phyloP scores from a whole-genome alignment of 2,888 invertebrate species.

The Epistrophe grossulariae region DNA sequence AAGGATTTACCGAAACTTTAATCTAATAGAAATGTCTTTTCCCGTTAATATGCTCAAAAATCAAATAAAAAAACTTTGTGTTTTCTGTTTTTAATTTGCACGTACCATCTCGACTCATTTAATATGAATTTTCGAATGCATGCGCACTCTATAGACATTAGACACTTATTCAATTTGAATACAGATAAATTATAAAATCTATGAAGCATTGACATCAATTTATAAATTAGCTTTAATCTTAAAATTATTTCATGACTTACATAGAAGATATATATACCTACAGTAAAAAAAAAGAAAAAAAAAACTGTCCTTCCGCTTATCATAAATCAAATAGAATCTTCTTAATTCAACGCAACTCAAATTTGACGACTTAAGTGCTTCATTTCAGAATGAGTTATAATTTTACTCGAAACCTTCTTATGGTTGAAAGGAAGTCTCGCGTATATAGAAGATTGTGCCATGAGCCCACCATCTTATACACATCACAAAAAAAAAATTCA shows the following conservation, averaged over 20 bases:
- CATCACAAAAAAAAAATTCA: neutral
- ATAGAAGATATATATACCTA: neutral
- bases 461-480: neutral
- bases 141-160: neutral
- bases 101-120: neutral
- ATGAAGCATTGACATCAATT: constrained; percentile 43
- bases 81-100: neutral
- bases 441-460: neutral
- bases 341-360: constrained; percentile 73
- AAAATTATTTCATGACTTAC: constrained; percentile 24
- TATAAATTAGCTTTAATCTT: constrained; percentile 25
- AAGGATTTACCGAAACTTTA: too few species aligned
- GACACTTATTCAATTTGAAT: neutral
- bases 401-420: constrained; percentile 5
- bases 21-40: too few species aligned
- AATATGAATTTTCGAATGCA: neutral
- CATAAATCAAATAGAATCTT: constrained; percentile 53
- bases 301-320: constrained; percentile 55
- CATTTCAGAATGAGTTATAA: constrained; percentile 65
- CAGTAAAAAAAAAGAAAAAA: neutral
- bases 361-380: constrained; percentile 74
- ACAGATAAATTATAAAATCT: constrained; percentile 33
- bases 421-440: neutral
- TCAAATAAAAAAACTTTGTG: too few species aligned
- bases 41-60: too few species aligned